Conservation (phyloP, 2,797 vertebrate species). For the Lithobates sylvaticus region DNA sequence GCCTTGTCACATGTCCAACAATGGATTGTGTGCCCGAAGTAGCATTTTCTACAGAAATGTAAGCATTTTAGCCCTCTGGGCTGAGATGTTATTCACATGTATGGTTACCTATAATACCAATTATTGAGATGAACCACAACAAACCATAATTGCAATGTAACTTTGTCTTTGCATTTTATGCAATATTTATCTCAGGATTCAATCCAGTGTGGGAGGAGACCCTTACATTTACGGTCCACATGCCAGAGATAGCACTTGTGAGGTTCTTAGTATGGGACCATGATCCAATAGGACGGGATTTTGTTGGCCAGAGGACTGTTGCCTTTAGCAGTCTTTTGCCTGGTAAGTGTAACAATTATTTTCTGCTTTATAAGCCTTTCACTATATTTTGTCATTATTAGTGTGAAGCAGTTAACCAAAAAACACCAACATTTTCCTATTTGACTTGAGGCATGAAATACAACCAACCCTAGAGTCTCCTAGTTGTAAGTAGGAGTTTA, state of each 20-base stretch:
- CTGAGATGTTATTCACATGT: too few relatives aligned
- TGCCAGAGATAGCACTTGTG: constrained; percentile 94
- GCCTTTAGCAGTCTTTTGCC: constrained; percentile 96
- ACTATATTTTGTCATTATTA: not conserved
- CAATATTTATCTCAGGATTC: constrained; percentile 82
- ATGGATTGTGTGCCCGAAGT: too few relatives aligned
- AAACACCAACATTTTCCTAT: too few relatives aligned
- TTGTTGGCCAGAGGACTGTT: constrained; percentile 95
- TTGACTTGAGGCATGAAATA: too few relatives aligned
- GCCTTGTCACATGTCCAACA: too few relatives aligned
- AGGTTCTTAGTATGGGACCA: constrained; percentile 98
- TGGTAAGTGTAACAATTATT: constrained; percentile 75
- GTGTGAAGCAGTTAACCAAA: not conserved
- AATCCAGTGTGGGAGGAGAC: constrained; percentile 99
- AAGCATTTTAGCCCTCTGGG: too few relatives aligned
- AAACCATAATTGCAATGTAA: too few relatives aligned
- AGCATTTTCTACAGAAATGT: too few relatives aligned
- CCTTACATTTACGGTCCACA: constrained; percentile 94
- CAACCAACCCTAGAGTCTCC: too few relatives aligned
- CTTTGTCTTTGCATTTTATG: not conserved
- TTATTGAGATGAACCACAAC: too few relatives aligned
- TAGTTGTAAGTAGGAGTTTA: too few relatives aligned
- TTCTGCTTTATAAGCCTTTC: not conserved
- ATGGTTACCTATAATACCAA: too few relatives aligned
- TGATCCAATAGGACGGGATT: constrained; percentile 96